phyloP scores from a whole-genome alignment of 1,140 invertebrate genomes.

The Odontomachus brunneus region DNA sequence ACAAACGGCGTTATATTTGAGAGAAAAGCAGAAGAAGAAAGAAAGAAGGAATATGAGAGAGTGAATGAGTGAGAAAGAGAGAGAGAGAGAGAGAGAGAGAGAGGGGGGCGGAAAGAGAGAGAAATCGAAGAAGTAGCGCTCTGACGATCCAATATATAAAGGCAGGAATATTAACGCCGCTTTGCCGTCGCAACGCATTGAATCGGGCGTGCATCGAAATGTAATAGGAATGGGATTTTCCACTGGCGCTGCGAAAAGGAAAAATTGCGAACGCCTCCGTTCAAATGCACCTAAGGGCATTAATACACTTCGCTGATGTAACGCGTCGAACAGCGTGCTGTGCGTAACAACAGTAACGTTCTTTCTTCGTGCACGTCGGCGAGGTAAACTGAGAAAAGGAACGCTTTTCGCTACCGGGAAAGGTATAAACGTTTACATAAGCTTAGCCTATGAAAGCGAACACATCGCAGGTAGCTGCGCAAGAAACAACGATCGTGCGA shows the following conservation, averaged over 20 bases:
- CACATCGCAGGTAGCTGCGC: slow-evolving; percentile 13
- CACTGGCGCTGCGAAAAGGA: slow-evolving; percentile 40
- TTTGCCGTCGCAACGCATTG: slow-evolving; percentile 32
- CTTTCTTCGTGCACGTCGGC: slow-evolving; percentile 1
- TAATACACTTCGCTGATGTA: slow-evolving; percentile 57
- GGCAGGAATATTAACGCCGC: slow-evolving; percentile 54
- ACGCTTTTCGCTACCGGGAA: slow-evolving; percentile 18
- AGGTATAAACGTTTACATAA: slow-evolving; percentile 34
- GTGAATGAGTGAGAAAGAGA: neutral
- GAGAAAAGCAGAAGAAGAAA: slow-evolving; percentile 22
- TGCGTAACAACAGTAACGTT: slow-evolving; percentile 43
- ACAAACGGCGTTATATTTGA: slow-evolving; percentile 54
- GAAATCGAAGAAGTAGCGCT: slow-evolving; percentile 37
- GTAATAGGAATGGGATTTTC: slow-evolving; percentile 53
- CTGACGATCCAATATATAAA: slow-evolving; percentile 50
- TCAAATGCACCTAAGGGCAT: slow-evolving; percentile 47
- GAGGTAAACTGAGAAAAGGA: slow-evolving; percentile 17
- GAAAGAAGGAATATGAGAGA: too few species aligned
- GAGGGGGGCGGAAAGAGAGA: slow-evolving; percentile 8
- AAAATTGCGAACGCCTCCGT: slow-evolving; percentile 41
- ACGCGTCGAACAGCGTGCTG: slow-evolving; percentile 9
- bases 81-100: slow-evolving; percentile 61
- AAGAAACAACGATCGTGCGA: slow-evolving; percentile 20
- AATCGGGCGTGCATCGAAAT: slow-evolving; percentile 56
- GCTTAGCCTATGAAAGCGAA: slow-evolving; percentile 17